Evolutionary conservation across 1,140 invertebrate genomes (phyloP).

Genomic region (Drosophila varians): DNA sequence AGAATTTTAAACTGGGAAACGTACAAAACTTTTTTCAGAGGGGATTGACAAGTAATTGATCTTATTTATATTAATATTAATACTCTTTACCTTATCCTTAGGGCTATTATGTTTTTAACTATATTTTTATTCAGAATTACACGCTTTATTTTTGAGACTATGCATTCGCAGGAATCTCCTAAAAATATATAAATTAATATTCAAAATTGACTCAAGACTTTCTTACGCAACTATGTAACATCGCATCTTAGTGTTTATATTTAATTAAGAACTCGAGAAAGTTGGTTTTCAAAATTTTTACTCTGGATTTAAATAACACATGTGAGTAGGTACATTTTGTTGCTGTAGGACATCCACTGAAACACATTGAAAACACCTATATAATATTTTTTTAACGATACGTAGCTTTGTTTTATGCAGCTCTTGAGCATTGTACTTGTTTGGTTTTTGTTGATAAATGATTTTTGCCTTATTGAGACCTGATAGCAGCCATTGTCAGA

Average conservation of each 20-base stretch:
- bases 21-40: background rate
- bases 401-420: conserved; percentile 23
- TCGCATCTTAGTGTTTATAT: background rate
- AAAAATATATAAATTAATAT: conserved; percentile 21
- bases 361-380: conserved; percentile 34
- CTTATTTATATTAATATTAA: background rate
- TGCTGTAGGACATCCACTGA: conserved; percentile 42
- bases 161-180: conserved; percentile 32
- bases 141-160: conserved; percentile 60
- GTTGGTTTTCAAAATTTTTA: conserved; percentile 1
- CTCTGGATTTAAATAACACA: background rate
- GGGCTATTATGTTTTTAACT: conserved; percentile 5
- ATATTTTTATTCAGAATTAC: conserved; percentile 66
- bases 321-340: conserved; percentile 51
- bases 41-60: conserved; percentile 1
- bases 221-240: conserved; percentile 15
- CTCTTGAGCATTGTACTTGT: conserved; percentile 66
- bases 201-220: conserved; percentile 59
- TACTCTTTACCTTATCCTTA: background rate
- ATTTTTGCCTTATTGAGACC: conserved; percentile 21
- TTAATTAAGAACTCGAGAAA: background rate
- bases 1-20: background rate
- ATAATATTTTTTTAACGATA: conserved; percentile 22
- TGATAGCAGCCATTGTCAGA: conserved; percentile 43
- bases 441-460: conserved; percentile 12